Conservation (phyloP, 1,140 invertebrate genomes). For the Potamilus streckersoni region DNA sequence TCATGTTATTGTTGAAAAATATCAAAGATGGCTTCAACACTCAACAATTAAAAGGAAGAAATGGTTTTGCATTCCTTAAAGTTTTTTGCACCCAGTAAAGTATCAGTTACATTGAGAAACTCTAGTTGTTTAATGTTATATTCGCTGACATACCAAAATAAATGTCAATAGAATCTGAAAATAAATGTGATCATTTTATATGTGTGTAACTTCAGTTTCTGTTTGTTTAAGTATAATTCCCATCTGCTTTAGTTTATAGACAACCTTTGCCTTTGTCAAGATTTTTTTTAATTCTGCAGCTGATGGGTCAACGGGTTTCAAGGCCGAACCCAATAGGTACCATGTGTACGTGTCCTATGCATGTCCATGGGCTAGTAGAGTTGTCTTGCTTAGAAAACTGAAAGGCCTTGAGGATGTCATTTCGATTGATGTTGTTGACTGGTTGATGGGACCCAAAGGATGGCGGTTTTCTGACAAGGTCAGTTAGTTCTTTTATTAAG, state of each 20-base stretch:
- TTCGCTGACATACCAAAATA: neutral
- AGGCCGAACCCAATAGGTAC: constrained; percentile 55
- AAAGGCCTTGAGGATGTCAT: constrained; percentile 61
- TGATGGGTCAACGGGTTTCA: constrained; percentile 60
- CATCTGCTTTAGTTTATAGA: neutral
- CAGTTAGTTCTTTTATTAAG: neutral
- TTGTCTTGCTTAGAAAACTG: constrained; percentile 52
- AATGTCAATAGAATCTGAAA: neutral
- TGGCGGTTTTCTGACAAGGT: constrained; percentile 59
- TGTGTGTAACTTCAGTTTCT: neutral
- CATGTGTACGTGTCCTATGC: constrained; percentile 62
- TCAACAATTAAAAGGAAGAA: no score
- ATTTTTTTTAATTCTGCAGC: constrained; percentile 36
- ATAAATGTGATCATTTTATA: neutral
- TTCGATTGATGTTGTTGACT: constrained; percentile 57
- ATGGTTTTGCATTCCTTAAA: no score
- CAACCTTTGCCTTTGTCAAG: neutral
- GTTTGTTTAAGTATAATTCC: neutral
- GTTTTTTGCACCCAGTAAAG: no score
- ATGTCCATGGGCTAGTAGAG: constrained; percentile 63
- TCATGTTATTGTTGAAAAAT: no score
- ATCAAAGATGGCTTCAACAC: no score
- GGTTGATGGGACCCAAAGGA: constrained; percentile 41
- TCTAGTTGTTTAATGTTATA: neutral
- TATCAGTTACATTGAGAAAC: neutral